phyloP scores from a whole-genome alignment of 2,888 invertebrate species.

The Pyralis farinalis region DNA sequence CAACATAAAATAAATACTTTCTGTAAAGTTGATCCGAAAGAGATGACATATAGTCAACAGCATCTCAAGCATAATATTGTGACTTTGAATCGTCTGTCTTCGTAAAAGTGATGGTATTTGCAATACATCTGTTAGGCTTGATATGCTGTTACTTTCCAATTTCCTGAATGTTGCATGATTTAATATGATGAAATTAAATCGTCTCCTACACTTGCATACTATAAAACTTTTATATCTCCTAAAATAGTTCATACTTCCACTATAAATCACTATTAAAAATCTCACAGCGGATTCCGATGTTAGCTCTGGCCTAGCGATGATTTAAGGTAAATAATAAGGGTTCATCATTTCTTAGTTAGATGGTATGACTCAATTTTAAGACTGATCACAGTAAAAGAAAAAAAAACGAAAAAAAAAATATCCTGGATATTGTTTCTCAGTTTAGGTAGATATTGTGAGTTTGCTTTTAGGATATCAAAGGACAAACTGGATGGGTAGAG shows the following conservation, averaged over 20 bases:
- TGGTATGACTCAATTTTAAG: conserved; percentile 81
- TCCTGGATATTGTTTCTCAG: conserved; percentile 54
- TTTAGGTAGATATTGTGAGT: conserved; percentile 39
- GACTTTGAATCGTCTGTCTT: no score
- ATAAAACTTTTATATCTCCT: conserved; percentile 38
- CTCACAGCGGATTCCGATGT: conserved; percentile 41
- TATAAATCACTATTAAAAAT: conserved; percentile 32
- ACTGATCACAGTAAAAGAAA: conserved; percentile 74
- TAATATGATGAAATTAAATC: conserved; percentile 27
- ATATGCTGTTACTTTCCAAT: no score
- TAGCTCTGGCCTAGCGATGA: conserved; percentile 71
- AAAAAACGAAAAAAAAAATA: conserved; percentile 44
- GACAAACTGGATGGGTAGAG: conserved; percentile 40
- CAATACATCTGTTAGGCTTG: no score
- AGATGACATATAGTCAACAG: neutral
- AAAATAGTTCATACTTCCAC: conserved; percentile 44
- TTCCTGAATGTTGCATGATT: neutral
- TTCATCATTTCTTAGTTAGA: conserved; percentile 77
- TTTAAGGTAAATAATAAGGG: conserved; percentile 59
- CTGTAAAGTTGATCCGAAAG: neutral
- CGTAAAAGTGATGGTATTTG: no score
- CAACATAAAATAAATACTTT: neutral
- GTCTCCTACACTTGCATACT: conserved; percentile 48
- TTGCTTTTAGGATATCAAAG: conserved; percentile 36
- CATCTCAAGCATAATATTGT: no score